Base-by-base conservation (phyloP, 2,888 invertebrate species). In the Hyposoter dolosus region DNA sequence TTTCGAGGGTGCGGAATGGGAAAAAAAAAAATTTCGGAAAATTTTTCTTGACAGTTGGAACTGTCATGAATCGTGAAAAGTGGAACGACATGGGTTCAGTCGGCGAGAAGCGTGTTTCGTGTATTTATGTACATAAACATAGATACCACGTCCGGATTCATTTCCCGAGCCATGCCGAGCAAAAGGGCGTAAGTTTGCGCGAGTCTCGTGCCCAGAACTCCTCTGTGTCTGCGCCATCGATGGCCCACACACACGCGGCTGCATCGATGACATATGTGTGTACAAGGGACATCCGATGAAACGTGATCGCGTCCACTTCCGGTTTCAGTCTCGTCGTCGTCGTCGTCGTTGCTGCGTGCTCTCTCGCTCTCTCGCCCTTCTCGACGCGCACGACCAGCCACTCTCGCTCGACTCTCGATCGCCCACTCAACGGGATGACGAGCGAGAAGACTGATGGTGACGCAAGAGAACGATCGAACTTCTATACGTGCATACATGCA, bases 391-490 rank as follows among this genome's bases (percentile, higher is more conserved):
- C 83, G 75, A 47, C 65, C 82, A 47, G 43, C 71, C 74, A 23
- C 23, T 50, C 77, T 43, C 50, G 68, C 69, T 66, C 83, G 85
- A 86, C 77, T 83, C 86, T 83, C 86, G 72, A 83, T 85, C 83
- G 72, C 83, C 85, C 83, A 83, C 83, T 85, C 83, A 50, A 85
- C 74, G 84, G 72, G 84, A 83, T 83, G 85, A 87, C 84, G 87
- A 87, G 84, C 83, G 72, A 68, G 81, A 82, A 65, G 79, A 85
- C 77, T 82, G 83, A 72, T 74, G 80, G 80, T 80, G 80, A 84
- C 79, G 80, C 80, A 56, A 75, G 75, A 68, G 75, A 69, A 79
- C 66, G 78, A 53, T 79, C 78, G 60, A 79, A 65, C 23, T 66
- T 66, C 15, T 68, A 28, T 40, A 45, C 53, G 17, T 28, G 28